phyloP scores from a whole-genome alignment of 2,888 invertebrate species.

The Acrobasis suavella region DNA sequence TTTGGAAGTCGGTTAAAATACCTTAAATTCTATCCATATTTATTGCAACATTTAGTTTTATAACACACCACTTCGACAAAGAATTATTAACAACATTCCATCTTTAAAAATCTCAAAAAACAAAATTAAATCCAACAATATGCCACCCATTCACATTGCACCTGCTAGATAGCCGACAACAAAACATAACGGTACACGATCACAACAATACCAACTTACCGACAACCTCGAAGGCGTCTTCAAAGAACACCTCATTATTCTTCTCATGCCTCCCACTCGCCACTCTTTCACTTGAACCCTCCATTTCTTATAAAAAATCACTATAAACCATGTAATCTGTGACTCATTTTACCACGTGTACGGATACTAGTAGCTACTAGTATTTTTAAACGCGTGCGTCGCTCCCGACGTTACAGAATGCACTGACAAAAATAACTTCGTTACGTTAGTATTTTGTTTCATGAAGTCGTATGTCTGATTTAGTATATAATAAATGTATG shows the following conservation, averaged over 20 bases:
- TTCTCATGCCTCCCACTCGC: conserved; percentile 38
- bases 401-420: neutral
- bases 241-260: conserved; percentile 56
- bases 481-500: neutral
- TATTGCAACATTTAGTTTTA: too few species aligned
- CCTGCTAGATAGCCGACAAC: neutral
- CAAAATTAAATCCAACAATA: too few species aligned
- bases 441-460: neutral
- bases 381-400: conserved; percentile 1
- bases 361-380: neutral
- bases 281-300: conserved; percentile 32
- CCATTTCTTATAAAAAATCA: conserved; percentile 15
- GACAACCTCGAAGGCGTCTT: conserved; percentile 73
- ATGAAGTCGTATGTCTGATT: neutral
- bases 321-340: neutral
- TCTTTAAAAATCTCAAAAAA: too few species aligned
- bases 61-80: too few species aligned
- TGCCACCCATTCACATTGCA: neutral
- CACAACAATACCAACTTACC: conserved; percentile 45
- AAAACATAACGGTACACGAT: too few species aligned
- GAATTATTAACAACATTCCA: too few species aligned
- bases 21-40: too few species aligned
- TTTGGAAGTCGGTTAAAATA: too few species aligned
- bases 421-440: conserved; percentile 1
- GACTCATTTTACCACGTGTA: conserved; percentile 10